A percentile compares a stretch with the other conserved stretches of the same genome.
Conservation (phyloP, 2,888 invertebrate species). For the Dicranocentrus wangi region DNA sequence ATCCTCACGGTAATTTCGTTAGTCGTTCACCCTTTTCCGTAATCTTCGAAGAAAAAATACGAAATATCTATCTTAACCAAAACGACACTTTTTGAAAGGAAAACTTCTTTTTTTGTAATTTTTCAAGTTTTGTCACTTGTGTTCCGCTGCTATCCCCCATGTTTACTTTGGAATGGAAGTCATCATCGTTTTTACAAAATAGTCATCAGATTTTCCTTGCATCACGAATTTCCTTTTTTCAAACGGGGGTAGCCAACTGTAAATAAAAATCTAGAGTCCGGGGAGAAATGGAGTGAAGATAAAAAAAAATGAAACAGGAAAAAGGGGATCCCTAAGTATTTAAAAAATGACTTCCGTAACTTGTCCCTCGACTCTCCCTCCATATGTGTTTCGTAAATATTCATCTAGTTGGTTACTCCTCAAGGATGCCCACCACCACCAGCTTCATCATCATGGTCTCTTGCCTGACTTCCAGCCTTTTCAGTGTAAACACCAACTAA, state of each 20-base stretch:
- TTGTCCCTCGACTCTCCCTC: conserved; percentile 8
- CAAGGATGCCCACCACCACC: background rate
- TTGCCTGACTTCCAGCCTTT: conserved; percentile 33
- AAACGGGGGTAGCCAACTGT: conserved; percentile 13
- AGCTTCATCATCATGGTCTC: conserved; percentile 8
- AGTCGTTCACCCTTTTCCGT: too few species aligned
- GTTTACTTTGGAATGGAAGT: too few species aligned
- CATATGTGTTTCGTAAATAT: background rate
- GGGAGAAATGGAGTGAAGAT: background rate
- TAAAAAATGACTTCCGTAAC: conserved; percentile 32
- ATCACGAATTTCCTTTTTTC: background rate
- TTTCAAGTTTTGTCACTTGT: too few species aligned
- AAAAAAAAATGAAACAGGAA: conserved; percentile 2
- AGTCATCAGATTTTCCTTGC: background rate
- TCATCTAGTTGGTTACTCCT: background rate
- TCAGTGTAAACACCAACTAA: conserved; percentile 48
- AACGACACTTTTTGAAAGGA: too few species aligned
- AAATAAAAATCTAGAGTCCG: conserved; percentile 1
- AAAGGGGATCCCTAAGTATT: background rate
- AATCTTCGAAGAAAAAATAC: too few species aligned
- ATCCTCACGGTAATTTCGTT: too few species aligned
- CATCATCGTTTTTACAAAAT: background rate
- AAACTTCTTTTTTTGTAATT: too few species aligned
- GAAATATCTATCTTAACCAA: too few species aligned
- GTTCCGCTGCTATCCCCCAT: too few species aligned